Percentiles rank a stretch among this genome's conserved stretches.
phyloP scores from a whole-genome alignment of 2,797 vertebrate genomes.

The Liparis tanakae region DNA sequence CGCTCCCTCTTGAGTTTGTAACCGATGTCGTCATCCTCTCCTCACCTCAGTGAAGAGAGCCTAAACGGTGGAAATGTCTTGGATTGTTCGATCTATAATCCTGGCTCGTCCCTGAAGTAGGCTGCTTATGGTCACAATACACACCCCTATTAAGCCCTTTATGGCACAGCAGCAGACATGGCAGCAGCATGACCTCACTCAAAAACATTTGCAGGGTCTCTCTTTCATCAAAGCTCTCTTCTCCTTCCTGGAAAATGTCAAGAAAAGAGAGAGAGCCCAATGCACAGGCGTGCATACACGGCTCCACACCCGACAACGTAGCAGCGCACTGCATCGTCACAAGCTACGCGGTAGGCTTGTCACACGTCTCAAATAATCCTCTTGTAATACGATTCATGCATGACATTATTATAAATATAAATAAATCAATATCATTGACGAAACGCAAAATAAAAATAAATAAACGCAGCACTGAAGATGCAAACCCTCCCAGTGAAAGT shows the following conservation, averaged over 20 bases:
- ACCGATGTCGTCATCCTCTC: background rate
- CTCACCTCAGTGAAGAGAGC: background rate
- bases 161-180: background rate
- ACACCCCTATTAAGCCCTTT: background rate
- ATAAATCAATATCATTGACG: background rate
- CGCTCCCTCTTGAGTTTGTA: background rate
- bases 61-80: too few species aligned
- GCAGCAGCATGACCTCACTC: background rate
- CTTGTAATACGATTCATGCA: background rate
- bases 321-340: background rate
- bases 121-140: background rate
- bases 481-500: background rate
- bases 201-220: background rate
- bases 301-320: background rate
- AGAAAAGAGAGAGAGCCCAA: background rate
- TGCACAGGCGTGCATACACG: background rate
- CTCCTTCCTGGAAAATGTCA: background rate
- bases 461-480: too few species aligned
- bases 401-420: background rate
- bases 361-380: background rate
- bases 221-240: background rate
- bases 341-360: background rate
- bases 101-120: too few species aligned
- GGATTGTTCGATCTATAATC: too few species aligned
- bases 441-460: background rate